Base-by-base conservation (phyloP, 2,888 invertebrate species). In the Spodoptera picta region DNA sequence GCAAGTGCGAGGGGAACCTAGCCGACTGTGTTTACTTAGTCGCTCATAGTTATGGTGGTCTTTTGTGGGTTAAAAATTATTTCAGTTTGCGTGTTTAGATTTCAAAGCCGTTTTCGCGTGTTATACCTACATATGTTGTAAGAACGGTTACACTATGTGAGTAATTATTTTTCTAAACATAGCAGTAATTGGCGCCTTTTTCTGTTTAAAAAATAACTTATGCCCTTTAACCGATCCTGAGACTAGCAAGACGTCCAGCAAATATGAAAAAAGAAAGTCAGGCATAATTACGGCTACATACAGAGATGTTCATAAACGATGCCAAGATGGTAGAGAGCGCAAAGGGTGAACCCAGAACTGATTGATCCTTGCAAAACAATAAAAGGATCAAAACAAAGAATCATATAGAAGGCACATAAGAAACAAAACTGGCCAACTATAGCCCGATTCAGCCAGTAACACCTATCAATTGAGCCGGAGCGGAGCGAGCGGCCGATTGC, bases 391-490 rank as follows among this genome's bases (percentile, higher is more conserved):
- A 66, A 62, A 71, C 55, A 69, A 52, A 52, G 63, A 69, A 65
- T 66, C 56, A 77, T 54, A 66, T 61, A 50, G 49, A 23, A 31
- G 44, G 64, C 53, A 73, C 24, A 80, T 77, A 79, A 61, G 75
- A 70, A 67, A 77, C 68, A 73, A 71, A 74, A 73, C 67, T 79
- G 82, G 79, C 78, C 81, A 83, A 83, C 72, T 73, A 84, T 80
- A 84, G 79, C 82, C 75, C 83, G 80, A 87, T 83, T 86, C 83
- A 80, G 82, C 83, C 75, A 85, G 84, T 81, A 90, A 89, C 92
- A 92, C 91, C 93, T 92, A 93, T 90, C 91, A 92, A 91, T 92
- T 90, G 86, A 86, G 87, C 70, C 82, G 83, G 83, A 78, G 86
- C 88, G 89, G 84, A 83, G 85, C 87, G 79, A 86, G 83, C 87